phyloP scores from a whole-genome alignment of 1,140 invertebrate genomes.

The Drosophila pseudoananassae region DNA sequence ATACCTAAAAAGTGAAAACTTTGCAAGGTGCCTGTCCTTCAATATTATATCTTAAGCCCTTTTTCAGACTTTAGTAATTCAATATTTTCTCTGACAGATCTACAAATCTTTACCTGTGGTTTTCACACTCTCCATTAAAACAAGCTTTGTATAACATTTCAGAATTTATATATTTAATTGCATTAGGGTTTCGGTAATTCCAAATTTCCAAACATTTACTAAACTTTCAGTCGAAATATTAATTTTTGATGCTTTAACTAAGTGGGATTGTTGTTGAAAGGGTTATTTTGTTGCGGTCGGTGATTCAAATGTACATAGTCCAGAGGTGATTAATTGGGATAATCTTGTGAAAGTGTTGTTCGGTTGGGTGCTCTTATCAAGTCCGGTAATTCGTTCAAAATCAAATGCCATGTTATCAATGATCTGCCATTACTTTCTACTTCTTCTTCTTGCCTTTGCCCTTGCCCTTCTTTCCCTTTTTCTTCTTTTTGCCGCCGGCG shows the following conservation, averaged over 20 bases:
- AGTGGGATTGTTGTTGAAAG: not conserved
- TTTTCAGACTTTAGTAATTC: not conserved
- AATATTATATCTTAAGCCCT: not conserved
- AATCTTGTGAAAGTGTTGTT: not conserved
- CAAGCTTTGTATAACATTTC: not conserved
- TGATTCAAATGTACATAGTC: not conserved
- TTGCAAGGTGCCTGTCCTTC: not conserved
- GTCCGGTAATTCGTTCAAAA: slow-evolving; percentile 16
- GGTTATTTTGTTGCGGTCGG: not conserved
- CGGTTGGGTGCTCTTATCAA: not conserved
- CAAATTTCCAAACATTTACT: slow-evolving; percentile 43
- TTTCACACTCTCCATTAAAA: slow-evolving; percentile 9
- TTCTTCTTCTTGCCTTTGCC: slow-evolving; percentile 59
- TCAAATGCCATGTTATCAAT: not conserved
- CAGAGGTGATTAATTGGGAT: not conserved
- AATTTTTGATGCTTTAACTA: slow-evolving; percentile 6
- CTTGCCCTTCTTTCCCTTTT: slow-evolving; percentile 55
- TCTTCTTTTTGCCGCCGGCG: slow-evolving; percentile 38
- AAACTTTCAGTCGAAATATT: slow-evolving; percentile 21
- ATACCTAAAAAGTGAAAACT: not conserved
- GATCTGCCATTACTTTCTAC: not conserved
- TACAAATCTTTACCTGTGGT: slow-evolving; percentile 22
- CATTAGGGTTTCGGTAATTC: not conserved
- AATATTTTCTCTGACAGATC: slow-evolving; percentile 8
- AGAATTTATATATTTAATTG: slow-evolving; percentile 10